Evolutionary conservation across 2,888 invertebrate species (phyloP).

Genomic region (Mythimna impura): DNA sequence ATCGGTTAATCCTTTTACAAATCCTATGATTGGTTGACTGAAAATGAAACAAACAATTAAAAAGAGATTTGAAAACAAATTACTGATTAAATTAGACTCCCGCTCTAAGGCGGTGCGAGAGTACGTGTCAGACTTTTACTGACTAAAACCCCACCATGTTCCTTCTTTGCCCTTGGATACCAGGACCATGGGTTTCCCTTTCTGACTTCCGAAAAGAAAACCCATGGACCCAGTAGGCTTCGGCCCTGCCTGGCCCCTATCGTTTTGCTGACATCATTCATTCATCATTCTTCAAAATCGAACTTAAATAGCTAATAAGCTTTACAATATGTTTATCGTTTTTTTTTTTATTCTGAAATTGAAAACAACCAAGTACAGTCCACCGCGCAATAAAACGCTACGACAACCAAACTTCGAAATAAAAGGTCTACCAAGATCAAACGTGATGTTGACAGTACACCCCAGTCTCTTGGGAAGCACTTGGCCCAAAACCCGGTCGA

Average conservation of each 20-base stretch:
- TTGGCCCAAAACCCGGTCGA: not conserved
- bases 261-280: not conserved
- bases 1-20: not conserved
- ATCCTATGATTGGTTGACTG: not conserved
- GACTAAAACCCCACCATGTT: too few species aligned
- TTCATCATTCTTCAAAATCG: not conserved
- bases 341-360: not conserved
- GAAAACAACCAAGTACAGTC: not conserved
- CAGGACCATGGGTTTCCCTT: too few species aligned
- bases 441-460: not conserved
- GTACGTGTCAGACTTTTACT: too few species aligned
- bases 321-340: not conserved
- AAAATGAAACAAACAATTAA: not conserved
- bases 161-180: too few species aligned
- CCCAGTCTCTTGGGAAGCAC: slow-evolving; percentile 25
- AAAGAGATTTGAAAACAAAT: not conserved
- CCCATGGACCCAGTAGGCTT: too few species aligned
- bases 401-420: not conserved
- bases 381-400: not conserved
- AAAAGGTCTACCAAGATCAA: not conserved
- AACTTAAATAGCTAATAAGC: not conserved
- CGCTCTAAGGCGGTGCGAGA: too few species aligned
- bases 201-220: too few species aligned
- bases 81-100: too few species aligned
- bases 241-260: too few species aligned